Evolutionary conservation across 2,888 invertebrate genomes (phyloP).

Genomic region (Pristionchus fissidentatus): DNA sequence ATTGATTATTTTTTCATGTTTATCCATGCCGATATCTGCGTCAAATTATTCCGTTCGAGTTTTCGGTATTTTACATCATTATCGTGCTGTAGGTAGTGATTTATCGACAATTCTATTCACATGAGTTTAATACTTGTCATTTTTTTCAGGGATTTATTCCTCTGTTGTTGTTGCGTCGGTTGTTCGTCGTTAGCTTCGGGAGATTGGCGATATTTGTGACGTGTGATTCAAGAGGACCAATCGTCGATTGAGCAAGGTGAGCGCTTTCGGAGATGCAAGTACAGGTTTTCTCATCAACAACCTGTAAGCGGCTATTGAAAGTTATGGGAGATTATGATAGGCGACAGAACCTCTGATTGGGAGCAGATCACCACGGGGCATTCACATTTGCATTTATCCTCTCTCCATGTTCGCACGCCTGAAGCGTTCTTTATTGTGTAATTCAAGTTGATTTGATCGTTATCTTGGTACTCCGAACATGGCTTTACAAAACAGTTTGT

Average conservation of each 20-base stretch:
- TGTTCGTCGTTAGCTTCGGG: slow-evolving; percentile 17
- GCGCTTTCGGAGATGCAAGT: neutral
- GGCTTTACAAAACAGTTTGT: too few relatives aligned
- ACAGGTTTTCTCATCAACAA: slow-evolving; percentile 7
- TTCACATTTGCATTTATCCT: slow-evolving; percentile 40
- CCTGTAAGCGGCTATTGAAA: neutral
- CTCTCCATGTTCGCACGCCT: slow-evolving; percentile 3
- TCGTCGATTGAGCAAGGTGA: slow-evolving; percentile 4
- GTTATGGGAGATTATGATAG: neutral
- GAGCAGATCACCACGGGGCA: slow-evolving; percentile 35
- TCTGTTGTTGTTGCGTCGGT: neutral
- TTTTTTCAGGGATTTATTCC: slow-evolving; percentile 6
- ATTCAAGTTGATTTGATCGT: neutral
- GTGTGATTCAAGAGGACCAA: neutral
- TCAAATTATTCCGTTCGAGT: too few relatives aligned
- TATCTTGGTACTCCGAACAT: too few relatives aligned
- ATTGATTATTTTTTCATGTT: too few relatives aligned
- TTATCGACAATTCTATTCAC: too few relatives aligned
- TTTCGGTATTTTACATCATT: too few relatives aligned
- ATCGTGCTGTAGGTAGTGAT: too few relatives aligned
- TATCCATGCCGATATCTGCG: too few relatives aligned
- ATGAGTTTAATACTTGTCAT: too few relatives aligned
- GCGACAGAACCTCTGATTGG: neutral
- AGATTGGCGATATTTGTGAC: slow-evolving; percentile 18
- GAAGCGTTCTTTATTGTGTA: neutral